These are phyloP conservation scores for Serripes groenlandicus DNA, from an alignment of 2,888 invertebrate genomes.

Conservation along the genomic window DNA sequence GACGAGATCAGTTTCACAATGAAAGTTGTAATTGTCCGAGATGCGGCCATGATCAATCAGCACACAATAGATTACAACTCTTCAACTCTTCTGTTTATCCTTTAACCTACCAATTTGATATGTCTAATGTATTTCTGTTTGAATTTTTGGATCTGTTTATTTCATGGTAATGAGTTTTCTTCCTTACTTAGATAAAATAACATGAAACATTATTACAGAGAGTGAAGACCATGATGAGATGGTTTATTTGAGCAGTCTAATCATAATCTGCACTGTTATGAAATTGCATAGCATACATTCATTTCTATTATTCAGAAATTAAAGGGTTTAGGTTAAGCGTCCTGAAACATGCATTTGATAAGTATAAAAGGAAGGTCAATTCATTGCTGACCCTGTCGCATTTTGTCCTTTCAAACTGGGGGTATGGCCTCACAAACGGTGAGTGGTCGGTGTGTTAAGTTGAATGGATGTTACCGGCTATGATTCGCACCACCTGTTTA, in stretches of 20 bases:
- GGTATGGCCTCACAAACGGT: constrained; percentile 40
- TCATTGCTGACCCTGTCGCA: constrained; percentile 61
- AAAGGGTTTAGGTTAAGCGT: constrained; percentile 49
- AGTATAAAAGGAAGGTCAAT: constrained; percentile 66
- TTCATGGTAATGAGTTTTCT: too few species aligned
- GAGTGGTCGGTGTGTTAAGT: constrained; percentile 17
- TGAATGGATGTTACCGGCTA: constrained; percentile 57
- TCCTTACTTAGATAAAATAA: too few species aligned
- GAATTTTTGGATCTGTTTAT: too few species aligned
- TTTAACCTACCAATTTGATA: too few species aligned
- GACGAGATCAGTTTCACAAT: constrained; percentile 67
- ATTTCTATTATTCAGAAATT: too few species aligned
- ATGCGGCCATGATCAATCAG: constrained; percentile 48
- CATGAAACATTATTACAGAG: too few species aligned
- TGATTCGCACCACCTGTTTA: constrained; percentile 69
- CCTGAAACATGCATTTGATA: constrained; percentile 65
- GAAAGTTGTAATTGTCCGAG: constrained; percentile 69
- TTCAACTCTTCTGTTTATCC: constrained; percentile 26
- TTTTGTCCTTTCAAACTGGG: constrained; percentile 55
- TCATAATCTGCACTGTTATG: too few species aligned
- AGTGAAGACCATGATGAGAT: too few species aligned
- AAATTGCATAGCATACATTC: too few species aligned
- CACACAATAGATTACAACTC: constrained; percentile 68
- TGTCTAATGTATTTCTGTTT: too few species aligned
- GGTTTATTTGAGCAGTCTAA: too few species aligned